Percentiles rank a stretch among this genome's conserved stretches.
phyloP scores from a whole-genome alignment of 2,888 invertebrate genomes.

The Lamproptera curius region DNA sequence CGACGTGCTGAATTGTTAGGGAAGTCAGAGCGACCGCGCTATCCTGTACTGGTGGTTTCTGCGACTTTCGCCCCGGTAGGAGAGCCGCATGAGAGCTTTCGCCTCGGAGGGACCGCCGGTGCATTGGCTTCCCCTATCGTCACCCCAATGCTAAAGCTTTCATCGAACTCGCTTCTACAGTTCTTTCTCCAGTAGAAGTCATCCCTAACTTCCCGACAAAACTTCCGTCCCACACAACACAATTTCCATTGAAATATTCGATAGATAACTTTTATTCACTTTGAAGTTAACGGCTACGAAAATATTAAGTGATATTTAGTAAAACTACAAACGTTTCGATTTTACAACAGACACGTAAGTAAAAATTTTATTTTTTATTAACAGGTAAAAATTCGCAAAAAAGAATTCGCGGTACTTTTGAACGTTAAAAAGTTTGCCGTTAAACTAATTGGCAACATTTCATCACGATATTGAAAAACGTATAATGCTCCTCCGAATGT shows the following conservation, averaged over 20 bases:
- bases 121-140: constrained; percentile 42
- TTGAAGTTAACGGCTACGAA: neutral
- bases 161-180: constrained; percentile 53
- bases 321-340: neutral
- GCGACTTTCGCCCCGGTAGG: constrained; percentile 44
- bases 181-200: constrained; percentile 55
- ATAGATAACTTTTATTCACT: neutral
- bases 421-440: too few relatives aligned
- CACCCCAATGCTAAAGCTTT: constrained; percentile 49
- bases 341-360: constrained; percentile 1
- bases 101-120: constrained; percentile 44
- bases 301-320: neutral
- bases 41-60: constrained; percentile 38
- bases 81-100: constrained; percentile 60
- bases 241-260: neutral
- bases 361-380: neutral
- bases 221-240: constrained; percentile 37
- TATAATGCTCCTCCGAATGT: too few relatives aligned
- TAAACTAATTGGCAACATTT: too few relatives aligned
- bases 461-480: too few relatives aligned
- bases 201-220: constrained; percentile 51
- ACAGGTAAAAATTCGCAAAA: too few relatives aligned
- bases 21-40: constrained; percentile 53
- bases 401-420: too few relatives aligned
- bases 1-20: constrained; percentile 55